phyloP scores from a whole-genome alignment of 2,797 vertebrate species.

The Thaleichthys pacificus region DNA sequence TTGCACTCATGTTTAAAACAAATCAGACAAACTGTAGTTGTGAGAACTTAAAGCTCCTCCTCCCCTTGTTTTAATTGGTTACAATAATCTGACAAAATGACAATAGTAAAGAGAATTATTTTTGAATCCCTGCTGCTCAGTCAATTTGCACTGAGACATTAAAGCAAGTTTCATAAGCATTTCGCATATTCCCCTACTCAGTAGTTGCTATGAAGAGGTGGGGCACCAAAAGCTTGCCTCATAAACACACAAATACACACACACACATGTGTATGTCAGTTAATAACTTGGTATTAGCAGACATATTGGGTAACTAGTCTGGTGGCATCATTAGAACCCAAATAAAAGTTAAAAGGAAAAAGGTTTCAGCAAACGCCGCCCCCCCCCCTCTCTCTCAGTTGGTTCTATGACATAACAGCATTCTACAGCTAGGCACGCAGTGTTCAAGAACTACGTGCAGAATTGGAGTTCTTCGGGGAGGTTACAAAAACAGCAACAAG shows the following conservation, averaged over 20 bases:
- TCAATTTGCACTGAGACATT: neutral
- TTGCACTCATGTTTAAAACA: neutral
- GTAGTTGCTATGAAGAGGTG: neutral
- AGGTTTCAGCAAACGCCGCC: too few species aligned
- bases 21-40: slow-evolving; percentile 19
- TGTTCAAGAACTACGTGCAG: neutral
- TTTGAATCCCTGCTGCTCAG: neutral
- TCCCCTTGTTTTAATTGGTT: slow-evolving; percentile 41
- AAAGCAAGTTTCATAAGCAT: slow-evolving; percentile 6
- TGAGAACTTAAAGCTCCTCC: neutral
- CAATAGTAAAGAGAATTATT: neutral
- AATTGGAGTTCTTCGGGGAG: neutral
- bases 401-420: too few species aligned
- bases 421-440: neutral
- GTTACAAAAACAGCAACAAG: neutral
- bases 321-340: too few species aligned
- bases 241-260: too few species aligned
- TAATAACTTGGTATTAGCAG: too few species aligned
- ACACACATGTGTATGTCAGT: too few species aligned
- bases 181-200: neutral
- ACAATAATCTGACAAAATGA: neutral
- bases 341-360: too few species aligned
- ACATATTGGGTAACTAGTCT: too few species aligned
- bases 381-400: too few species aligned
- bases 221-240: neutral